Evolutionary conservation across 2,113 vertebrate genomes (phyloP).

Genomic region (Scortum barcoo): DNA sequence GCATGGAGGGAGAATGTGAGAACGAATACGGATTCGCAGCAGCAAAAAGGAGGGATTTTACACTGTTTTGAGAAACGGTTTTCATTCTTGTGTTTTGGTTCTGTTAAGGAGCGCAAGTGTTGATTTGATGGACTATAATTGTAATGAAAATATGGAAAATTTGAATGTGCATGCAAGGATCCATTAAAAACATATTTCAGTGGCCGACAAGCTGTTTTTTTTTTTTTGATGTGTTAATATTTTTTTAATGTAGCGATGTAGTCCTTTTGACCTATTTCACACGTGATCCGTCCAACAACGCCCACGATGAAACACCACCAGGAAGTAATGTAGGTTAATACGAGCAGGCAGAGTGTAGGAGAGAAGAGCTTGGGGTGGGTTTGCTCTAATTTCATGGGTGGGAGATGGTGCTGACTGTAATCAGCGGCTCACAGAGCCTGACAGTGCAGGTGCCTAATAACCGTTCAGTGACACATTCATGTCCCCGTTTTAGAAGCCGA

Average conservation of each 20-base stretch:
- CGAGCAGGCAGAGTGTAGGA: neutral
- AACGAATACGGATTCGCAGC: slow-evolving; percentile 37
- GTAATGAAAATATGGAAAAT: neutral
- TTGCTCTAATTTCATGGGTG: slow-evolving; percentile 71
- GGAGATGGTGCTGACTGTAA: slow-evolving; percentile 69
- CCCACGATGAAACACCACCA: neutral
- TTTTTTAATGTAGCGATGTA: too few species aligned
- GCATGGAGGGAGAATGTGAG: slow-evolving; percentile 52
- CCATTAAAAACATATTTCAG: neutral
- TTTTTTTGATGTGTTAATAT: neutral
- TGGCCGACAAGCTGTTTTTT: neutral
- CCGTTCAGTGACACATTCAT: slow-evolving; percentile 60
- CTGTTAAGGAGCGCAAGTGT: neutral
- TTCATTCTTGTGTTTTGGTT: slow-evolving; percentile 44
- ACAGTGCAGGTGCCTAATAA: slow-evolving; percentile 86
- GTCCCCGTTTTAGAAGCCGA: slow-evolving; percentile 67
- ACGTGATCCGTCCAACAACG: too few species aligned
- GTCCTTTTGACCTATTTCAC: neutral
- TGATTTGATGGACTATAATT: neutral
- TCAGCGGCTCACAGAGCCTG: slow-evolving; percentile 70
- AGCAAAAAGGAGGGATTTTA: slow-evolving; percentile 35
- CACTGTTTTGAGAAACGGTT: neutral
- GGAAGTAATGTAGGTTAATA: neutral
- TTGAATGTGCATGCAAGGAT: neutral
- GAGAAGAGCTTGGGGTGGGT: slow-evolving; percentile 9